Base-by-base conservation (phyloP, 2,888 invertebrate genomes). In the Parascotia fuliginaria region DNA sequence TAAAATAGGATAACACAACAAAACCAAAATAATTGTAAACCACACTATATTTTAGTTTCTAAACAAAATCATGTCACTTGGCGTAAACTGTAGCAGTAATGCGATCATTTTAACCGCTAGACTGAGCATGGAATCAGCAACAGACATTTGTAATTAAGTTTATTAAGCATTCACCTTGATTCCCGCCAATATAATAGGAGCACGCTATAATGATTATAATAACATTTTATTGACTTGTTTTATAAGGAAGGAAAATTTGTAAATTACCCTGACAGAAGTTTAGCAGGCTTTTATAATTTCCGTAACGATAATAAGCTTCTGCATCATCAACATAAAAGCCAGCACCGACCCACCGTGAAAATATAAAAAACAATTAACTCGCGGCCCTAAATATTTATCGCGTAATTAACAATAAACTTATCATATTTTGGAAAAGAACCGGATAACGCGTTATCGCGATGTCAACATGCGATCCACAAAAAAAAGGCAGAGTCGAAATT, bases 401-500 rank as follows among this genome's bases (percentile, higher is more conserved):
- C 39, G 31, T 55, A 51, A 60, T 68, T 57, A 70, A 34, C 56
- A 51, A 34, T 48, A 42, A 48, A 50, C 47, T 60, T 58, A 64
- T 60, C 68, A 55, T 42, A 45, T 37, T 50, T 29, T 34, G 42
- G 32, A 45, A 55, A 50, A 36, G 29, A 19, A 32, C 48, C 51
- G 42, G 46, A 57, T 52, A 56, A 43, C 45, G 54, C 55, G 59
- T 61, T 70, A 70, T 55, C 63, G 50, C 59, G 33, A 55, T 55
- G 65, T 70, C 65, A 61, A 55, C 61, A 61, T 50, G 55, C 46
- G 54, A 55, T 58, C 57, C 50, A 43, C 52, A 52, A 66, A 56
- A 64, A 62, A 62, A 56, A 38, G 43, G 43, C 60, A 50, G 59
- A 56, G 54, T 56, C 51, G 57, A 72, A 72, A 72, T 72, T 70